phyloP scores from a whole-genome alignment of 2,797 vertebrate species.

The Coregonus ussuriensis region DNA sequence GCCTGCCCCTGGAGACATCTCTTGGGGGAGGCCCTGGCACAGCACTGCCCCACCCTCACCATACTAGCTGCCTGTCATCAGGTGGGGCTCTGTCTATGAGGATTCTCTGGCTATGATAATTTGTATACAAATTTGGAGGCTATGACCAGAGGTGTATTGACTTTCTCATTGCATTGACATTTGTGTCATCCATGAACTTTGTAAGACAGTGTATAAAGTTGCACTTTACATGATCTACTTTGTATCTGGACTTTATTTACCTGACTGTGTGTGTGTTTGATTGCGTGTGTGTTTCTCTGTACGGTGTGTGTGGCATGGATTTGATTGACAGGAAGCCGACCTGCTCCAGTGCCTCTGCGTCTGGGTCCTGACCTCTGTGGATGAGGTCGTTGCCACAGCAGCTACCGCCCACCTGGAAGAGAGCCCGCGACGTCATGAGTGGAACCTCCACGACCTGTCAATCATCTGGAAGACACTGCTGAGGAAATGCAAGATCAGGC shows the following conservation, averaged over 20 bases:
- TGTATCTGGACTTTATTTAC: background rate
- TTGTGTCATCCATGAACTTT: background rate
- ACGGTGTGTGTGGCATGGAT: background rate
- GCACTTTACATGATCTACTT: background rate
- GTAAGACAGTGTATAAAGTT: background rate
- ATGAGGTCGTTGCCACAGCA: conserved; percentile 65
- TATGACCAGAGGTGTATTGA: background rate
- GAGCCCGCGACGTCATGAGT: conserved; percentile 66
- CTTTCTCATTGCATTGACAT: background rate
- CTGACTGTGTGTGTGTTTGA: background rate
- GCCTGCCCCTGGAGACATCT: conserved; percentile 71
- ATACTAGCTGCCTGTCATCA: conserved; percentile 85
- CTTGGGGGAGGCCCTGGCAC: conserved; percentile 75
- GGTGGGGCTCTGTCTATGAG: conserved; percentile 42
- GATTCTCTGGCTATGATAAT: background rate
- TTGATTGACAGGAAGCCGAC: conserved; percentile 73
- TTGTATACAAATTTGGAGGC: background rate
- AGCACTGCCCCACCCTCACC: conserved; percentile 77
- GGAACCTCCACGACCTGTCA: conserved; percentile 86
- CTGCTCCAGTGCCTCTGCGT: conserved; percentile 85
- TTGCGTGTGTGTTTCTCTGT: background rate
- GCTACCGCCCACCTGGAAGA: conserved; percentile 69
- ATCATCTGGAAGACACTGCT: conserved; percentile 85
- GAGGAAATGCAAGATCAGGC: conserved; percentile 70
- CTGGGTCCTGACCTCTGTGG: conserved; percentile 86